Evolutionary conservation across 2,113 vertebrate species (phyloP).

Genomic region (Monarcha castaneiventris): DNA sequence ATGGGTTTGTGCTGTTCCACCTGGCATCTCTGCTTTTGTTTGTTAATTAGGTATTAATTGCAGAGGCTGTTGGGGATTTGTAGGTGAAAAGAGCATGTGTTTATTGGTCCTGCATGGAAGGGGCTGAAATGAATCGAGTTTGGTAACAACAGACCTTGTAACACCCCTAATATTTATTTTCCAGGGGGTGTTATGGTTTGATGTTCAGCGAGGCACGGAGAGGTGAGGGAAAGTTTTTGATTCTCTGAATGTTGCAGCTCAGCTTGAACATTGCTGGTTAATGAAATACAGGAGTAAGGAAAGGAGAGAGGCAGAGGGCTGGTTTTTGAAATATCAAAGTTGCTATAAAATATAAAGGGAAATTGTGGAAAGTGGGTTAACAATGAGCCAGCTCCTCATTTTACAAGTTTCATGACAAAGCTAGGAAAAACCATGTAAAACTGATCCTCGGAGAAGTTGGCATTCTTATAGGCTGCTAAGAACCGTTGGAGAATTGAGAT

Average conservation of each 20-base stretch:
- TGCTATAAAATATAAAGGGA: not conserved
- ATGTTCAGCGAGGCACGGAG: not conserved
- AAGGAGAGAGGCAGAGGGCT: not conserved
- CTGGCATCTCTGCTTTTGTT: slow-evolving; percentile 68
- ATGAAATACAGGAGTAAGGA: not conserved
- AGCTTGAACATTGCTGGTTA: not conserved
- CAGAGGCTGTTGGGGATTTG: slow-evolving; percentile 36
- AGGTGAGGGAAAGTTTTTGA: slow-evolving; percentile 49
- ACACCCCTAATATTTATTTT: not conserved
- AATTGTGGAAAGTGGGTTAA: not conserved
- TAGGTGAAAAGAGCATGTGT: slow-evolving; percentile 32
- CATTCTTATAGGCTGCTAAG: not conserved
- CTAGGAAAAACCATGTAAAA: not conserved
- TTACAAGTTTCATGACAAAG: not conserved
- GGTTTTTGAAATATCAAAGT: not conserved
- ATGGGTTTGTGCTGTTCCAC: slow-evolving; percentile 63
- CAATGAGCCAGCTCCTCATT: not conserved
- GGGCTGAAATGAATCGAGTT: not conserved
- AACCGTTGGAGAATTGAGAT: not conserved
- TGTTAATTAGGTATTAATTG: slow-evolving; percentile 75
- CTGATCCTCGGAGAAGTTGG: not conserved
- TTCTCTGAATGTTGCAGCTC: not conserved
- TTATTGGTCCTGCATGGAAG: not conserved
- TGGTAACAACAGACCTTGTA: not conserved
- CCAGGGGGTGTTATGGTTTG: not conserved